Evolutionary conservation across 2,888 invertebrate species (phyloP).

Genomic region (Lepidocyrtinus sp.): DNA sequence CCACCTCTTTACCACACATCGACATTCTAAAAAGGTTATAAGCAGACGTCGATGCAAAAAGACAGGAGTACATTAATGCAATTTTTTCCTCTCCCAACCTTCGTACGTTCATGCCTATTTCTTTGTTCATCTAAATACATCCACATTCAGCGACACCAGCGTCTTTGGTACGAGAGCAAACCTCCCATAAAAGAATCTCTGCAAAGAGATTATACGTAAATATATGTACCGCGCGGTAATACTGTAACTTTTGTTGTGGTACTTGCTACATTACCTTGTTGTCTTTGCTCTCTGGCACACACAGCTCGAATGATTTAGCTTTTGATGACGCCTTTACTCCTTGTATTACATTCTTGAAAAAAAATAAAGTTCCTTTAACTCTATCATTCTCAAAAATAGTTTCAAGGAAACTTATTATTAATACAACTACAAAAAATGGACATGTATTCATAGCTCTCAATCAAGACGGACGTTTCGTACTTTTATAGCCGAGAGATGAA

Average conservation of each 20-base stretch:
- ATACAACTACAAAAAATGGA: neutral
- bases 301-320: too few species aligned
- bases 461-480: too few species aligned
- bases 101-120: too few species aligned
- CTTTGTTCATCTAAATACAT: too few species aligned
- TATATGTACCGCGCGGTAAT: too few species aligned
- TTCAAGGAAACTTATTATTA: slow-evolving; percentile 45
- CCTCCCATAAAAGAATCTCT: neutral
- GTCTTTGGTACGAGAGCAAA: neutral
- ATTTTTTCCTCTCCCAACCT: too few species aligned
- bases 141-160: too few species aligned
- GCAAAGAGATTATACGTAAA: too few species aligned
- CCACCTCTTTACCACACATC: neutral
- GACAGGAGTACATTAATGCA: neutral
- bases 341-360: neutral
- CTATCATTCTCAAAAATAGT: slow-evolving; percentile 48
- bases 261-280: neutral
- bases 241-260: slow-evolving; percentile 9
- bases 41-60: neutral
- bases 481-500: too few species aligned
- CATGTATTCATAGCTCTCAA: too few species aligned
- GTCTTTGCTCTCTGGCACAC: neutral
- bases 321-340: neutral
- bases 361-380: slow-evolving; percentile 49
- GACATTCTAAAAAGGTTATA: neutral